Evolutionary conservation across 2,888 invertebrate genomes (phyloP).

Genomic region (Brachypterus glaber): DNA sequence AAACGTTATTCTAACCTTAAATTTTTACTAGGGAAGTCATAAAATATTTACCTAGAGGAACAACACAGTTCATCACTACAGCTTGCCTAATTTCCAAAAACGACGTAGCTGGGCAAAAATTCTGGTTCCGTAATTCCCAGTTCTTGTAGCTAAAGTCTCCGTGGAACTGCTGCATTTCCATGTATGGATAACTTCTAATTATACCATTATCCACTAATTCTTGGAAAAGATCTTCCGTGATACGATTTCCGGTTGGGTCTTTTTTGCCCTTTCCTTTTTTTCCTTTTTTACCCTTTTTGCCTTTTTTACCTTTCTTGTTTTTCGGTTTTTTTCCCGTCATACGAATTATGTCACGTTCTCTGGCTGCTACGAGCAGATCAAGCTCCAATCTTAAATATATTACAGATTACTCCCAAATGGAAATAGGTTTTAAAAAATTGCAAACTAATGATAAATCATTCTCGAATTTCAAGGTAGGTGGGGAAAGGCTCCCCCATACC

Average conservation of each 20-base stretch:
- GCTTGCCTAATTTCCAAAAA: conserved; percentile 53
- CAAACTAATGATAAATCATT: no score
- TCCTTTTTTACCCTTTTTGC: conserved; percentile 28
- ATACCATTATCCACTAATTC: conserved; percentile 61
- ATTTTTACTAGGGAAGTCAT: no score
- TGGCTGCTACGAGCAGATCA: conserved; percentile 21
- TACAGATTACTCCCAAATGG: no score
- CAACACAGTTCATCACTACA: conserved; percentile 50
- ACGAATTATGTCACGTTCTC: conserved; percentile 16
- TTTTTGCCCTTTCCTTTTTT: conserved; percentile 45
- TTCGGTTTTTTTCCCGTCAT: conserved; percentile 27
- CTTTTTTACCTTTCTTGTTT: conserved; percentile 30
- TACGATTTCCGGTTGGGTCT: conserved; percentile 52
- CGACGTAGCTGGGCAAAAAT: conserved; percentile 44
- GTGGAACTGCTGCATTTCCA: conserved; percentile 52
- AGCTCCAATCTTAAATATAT: conserved; percentile 21
- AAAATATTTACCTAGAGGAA: no score
- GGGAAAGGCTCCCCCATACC: no score
- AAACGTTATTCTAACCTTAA: no score
- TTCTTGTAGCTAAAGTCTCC: conserved; percentile 57
- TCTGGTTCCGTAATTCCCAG: conserved; percentile 18
- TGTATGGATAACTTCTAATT: conserved; percentile 52
- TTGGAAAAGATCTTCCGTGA: conserved; percentile 59
- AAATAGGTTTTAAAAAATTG: no score
- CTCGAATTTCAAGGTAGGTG: no score